Conservation (phyloP, 2,797 vertebrate genomes). For the Propithecus deckenii region DNA sequence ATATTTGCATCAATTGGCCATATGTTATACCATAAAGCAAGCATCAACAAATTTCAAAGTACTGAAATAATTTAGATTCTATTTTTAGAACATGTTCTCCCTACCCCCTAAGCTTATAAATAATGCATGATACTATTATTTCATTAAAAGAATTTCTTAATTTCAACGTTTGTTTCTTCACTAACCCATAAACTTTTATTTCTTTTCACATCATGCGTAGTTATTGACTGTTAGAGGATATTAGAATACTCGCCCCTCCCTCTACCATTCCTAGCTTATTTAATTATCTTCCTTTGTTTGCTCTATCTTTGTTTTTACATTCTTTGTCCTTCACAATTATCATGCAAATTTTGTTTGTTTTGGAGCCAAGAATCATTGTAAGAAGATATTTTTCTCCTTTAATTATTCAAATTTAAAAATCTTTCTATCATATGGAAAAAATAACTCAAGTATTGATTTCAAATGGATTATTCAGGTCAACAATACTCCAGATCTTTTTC, state of each 20-base stretch:
- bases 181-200: not conserved
- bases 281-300: not conserved
- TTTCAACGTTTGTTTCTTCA: no score
- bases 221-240: not conserved
- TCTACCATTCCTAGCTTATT: not conserved
- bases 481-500: not conserved
- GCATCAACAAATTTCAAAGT: no score
- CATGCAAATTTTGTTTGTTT: not conserved
- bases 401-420: not conserved
- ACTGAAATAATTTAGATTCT: no score
- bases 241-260: not conserved
- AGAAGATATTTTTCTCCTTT: not conserved
- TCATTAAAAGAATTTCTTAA: no score
- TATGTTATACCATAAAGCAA: no score
- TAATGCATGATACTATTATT: no score
- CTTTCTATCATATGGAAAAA: not conserved
- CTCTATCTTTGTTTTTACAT: not conserved
- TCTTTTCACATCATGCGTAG: not conserved
- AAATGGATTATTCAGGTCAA: not conserved
- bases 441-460: not conserved
- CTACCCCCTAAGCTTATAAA: no score
- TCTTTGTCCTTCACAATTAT: not conserved
- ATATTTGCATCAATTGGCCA: no score
- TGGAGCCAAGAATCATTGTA: not conserved
- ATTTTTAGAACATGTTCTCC: no score